Evolutionary conservation across 2,113 vertebrate genomes (phyloP), one percentile per base, ranked within the genome.

Genomic region (Scophthalmus maximus): DNA sequence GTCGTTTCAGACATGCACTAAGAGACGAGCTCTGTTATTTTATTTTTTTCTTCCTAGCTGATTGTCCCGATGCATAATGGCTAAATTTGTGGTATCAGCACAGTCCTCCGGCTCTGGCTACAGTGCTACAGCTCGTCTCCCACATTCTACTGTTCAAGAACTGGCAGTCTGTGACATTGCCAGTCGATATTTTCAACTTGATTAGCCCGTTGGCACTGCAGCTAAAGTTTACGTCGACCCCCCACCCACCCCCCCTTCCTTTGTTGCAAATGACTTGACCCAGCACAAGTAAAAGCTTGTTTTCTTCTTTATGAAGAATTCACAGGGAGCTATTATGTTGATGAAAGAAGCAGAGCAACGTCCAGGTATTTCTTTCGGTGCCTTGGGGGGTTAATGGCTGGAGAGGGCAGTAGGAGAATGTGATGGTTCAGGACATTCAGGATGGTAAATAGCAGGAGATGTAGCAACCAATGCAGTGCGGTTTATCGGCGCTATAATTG

Each of bases 71-170:
- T 51, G 55, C 44, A 14, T 70, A 66, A 61, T 52, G 3, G 17
- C 50, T 68, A 40, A 78, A 71, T 65, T 22, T 82, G 73, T 76
- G n/a, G 40, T 50, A 60, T 84, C 81, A 76, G 81, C 87, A 82
- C 1, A 0, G 67, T 53, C 62, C 64, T 51, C 25, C 8, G 14
- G 47, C 40, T 62, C 25, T 1, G 1, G 36, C 14, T 18, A 81
- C 51, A 26, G 52, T 51, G 62, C 63, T 68, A 42, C 44, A 61
- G 67, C 71, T 63, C 38, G 38, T 40, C 76, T 60, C 22, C 67
- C 7, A 25, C 20, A 27, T 65, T 81, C 71, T 42, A 68, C 61
- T 63, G 61, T 67, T 68, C 74, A 71, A 68, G 68, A 68, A 34
- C 61, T 64, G 65, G 75, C 60, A 67, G 27, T 17, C 25, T 44